Evolutionary conservation across 37 sponge, comb jelly and placozoan genomes (phyloP), one percentile per base, ranked within the genome.

Genomic region (Beroe ovata): DNA sequence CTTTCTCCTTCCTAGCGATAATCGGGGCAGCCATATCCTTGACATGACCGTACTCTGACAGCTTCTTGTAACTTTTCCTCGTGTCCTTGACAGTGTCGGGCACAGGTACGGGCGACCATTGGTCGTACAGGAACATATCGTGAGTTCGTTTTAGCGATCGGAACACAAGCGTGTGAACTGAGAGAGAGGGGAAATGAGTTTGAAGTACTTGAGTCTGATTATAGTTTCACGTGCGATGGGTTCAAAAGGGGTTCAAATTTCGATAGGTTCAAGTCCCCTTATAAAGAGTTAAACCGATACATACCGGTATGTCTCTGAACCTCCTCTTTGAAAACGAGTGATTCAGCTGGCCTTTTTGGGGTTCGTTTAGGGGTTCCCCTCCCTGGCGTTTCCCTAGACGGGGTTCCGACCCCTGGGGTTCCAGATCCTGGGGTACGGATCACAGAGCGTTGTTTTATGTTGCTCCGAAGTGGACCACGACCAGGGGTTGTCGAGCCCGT

Each of bases 141-240:
- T 97, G 99, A 0, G 96, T 93, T 64, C 99, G 88, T 89, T 97
- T 97, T 54, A 97, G 92, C 21, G 99, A 97, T 4, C 99, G 94
- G 89, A 97, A 97, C 42, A 97, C 93, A 2, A 97, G 90, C 23
- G 99, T 97, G 91, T 97, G 96, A 18, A 95, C 94, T 47, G 94
- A 93, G 90, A 25, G 35, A 29, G 36, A 72, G 25, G 23, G 64
- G 26, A n/a, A n/a, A n/a, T n/a, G n/a, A n/a, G n/a, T n/a, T n/a
- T n/a, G n/a, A n/a, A n/a, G n/a, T n/a, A n/a, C n/a, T n/a, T n/a
- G n/a, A n/a, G n/a, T n/a, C n/a, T n/a, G n/a, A n/a, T n/a, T n/a
- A n/a, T n/a, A n/a, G n/a, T n/a, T 47, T 11, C 11, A 16, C 54
- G 11, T 16, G 54, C 54, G 54, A 16, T 47, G 11, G 54, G 11